Percentiles rank a stretch among this genome's conserved stretches.
Conservation (phyloP, 1,140 invertebrate genomes). For the Ephestia elutella region DNA sequence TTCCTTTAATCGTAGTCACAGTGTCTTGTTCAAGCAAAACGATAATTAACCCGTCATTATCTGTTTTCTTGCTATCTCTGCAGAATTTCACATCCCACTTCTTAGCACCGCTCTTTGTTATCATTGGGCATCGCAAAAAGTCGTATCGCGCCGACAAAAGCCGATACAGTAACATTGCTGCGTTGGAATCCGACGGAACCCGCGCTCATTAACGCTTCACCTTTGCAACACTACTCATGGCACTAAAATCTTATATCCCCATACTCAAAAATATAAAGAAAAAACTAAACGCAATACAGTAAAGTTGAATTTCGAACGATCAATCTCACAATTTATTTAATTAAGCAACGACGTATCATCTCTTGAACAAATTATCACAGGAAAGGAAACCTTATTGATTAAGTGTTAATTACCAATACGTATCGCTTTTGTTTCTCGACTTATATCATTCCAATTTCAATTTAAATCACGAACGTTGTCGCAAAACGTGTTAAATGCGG, state of each 20-base stretch:
- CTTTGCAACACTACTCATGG: constrained; percentile 14
- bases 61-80: constrained; percentile 56
- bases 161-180: constrained; percentile 61
- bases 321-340: background rate
- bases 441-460: constrained; percentile 6
- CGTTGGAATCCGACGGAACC: constrained; percentile 56
- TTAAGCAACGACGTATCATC: constrained; percentile 2
- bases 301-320: constrained; percentile 11
- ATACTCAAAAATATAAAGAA: background rate
- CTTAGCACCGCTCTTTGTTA: constrained; percentile 68
- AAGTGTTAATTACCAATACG: constrained; percentile 3
- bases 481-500: background rate
- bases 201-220: constrained; percentile 64
- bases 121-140: constrained; percentile 69
- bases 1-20: background rate
- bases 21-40: constrained; percentile 12
- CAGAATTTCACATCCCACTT: constrained; percentile 55
- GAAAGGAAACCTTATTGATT: background rate
- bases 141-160: constrained; percentile 66
- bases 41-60: constrained; percentile 58
- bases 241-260: background rate
- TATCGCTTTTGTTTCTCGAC: constrained; percentile 1
- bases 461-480: background rate
- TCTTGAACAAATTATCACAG: background rate
- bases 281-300: background rate